phyloP scores from a whole-genome alignment of 2,113 vertebrate genomes.

The Dicaeum eximium region DNA sequence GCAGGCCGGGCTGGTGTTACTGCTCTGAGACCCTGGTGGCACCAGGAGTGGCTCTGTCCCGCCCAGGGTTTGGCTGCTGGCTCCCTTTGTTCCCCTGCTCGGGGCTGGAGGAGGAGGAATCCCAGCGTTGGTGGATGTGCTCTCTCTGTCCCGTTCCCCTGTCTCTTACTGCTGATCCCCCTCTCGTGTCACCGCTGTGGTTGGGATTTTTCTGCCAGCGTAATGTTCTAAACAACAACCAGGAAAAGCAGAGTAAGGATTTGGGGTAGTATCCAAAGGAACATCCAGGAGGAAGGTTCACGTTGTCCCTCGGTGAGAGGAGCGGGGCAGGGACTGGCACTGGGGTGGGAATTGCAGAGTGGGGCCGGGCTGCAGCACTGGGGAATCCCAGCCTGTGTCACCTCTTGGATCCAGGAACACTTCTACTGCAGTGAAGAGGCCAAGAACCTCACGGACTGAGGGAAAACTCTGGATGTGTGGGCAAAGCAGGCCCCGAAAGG shows the following conservation, averaged over 20 bases:
- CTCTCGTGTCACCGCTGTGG: not conserved
- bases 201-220: not conserved
- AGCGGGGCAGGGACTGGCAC: not conserved
- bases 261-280: not conserved
- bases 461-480: not conserved
- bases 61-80: not conserved
- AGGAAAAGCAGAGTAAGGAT: not conserved
- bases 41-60: not conserved
- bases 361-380: not conserved
- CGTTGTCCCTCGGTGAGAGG: not conserved
- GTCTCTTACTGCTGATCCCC: not conserved
- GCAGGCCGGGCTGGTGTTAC: accelerated
- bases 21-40: not conserved
- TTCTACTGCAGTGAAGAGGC: not conserved
- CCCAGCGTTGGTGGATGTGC: not conserved
- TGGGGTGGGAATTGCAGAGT: not conserved
- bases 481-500: not conserved
- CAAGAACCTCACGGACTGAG: accelerated
- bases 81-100: not conserved
- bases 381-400: not conserved
- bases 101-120: not conserved
- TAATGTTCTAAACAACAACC: not conserved
- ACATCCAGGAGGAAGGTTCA: not conserved
- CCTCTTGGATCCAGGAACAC: not conserved
- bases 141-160: not conserved